phyloP scores from a whole-genome alignment of 2,888 invertebrate genomes.

The Stegophylla sp. region DNA sequence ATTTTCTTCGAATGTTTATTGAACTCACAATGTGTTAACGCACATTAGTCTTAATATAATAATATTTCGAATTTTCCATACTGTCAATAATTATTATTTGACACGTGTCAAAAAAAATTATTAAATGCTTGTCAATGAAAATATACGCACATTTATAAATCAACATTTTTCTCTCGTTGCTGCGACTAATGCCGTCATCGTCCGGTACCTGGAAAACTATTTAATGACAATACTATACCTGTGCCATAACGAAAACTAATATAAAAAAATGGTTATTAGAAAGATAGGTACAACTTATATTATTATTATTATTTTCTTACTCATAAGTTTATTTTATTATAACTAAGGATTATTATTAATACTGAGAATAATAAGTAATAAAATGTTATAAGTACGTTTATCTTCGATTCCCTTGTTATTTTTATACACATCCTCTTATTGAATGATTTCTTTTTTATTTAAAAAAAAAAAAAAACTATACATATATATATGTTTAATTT shows the following conservation, averaged over 20 bases:
- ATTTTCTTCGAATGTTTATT: conserved; percentile 12
- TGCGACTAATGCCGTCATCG: conserved; percentile 4
- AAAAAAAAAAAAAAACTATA: neutral
- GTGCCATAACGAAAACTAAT: conserved; percentile 4
- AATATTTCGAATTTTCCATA: conserved; percentile 18
- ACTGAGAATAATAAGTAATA: conserved; percentile 44
- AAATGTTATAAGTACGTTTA: conserved; percentile 26
- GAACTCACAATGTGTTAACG: neutral
- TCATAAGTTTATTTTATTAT: conserved; percentile 24
- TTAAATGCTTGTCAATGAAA: conserved; percentile 28
- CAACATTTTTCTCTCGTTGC: conserved; percentile 10
- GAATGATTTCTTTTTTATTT: conserved; percentile 4
- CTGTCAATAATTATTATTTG: conserved; percentile 40
- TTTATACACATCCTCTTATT: neutral
- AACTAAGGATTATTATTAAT: conserved; percentile 26
- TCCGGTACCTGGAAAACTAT: conserved; percentile 35
- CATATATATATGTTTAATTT: neutral
- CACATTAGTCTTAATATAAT: conserved; percentile 15
- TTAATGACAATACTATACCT: neutral
- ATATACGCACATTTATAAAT: conserved; percentile 38
- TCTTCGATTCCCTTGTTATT: conserved; percentile 6
- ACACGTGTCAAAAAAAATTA: conserved; percentile 49
- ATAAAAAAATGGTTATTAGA: conserved; percentile 21
- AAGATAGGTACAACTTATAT: conserved; percentile 28
- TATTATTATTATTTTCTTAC: too few relatives aligned